Base-by-base conservation (phyloP, 2,888 invertebrate species). In the Hypselothyrea guttata region DNA sequence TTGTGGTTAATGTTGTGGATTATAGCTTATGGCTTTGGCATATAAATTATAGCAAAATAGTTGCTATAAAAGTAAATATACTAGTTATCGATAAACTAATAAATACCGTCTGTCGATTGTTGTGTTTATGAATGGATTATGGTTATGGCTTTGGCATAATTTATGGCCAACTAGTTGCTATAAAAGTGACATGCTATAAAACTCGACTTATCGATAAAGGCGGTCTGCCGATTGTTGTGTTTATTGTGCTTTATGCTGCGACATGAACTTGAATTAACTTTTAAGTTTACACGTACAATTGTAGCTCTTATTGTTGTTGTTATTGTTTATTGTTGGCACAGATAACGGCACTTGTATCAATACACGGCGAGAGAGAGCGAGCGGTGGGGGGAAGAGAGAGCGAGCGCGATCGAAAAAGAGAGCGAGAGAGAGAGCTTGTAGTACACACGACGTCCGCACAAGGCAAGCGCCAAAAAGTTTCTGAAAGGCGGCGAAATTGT, bases 391-490 rank as follows among this genome's bases (percentile, higher is more conserved):
- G 22, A 28, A 52, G 41, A 7, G 33, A 15, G 49, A n/a, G 31
- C 27, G 44, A 35, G 51, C 13, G 28, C 15, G 34, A 34, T 22
- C 22, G 44, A 46, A n/a, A n/a, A n/a, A n/a, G 45, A 48, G 48
- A 35, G 31, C 9, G 35, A 61, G 38, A 9, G 8, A 3, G 13
- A 22, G 28, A 9, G 35, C 28, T 22, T 22, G 5, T 22, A 22
- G 22, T 5, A 22, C 60, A 67, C 62, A 67, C 78, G 63, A 66
- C 72, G 72, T 60, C 79, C 76, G 82, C 70, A 42, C 65, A 62
- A 59, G 48, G 41, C 85, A 38, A 79, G 60, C 67, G 76, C 70
- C 73, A 60, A 79, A 75, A 71, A 70, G 76, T 75, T 64, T 84
- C 83, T 82, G 85, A 73, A 75, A 62, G 71, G 60, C 62, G 30